Evolutionary conservation across 2,888 invertebrate species (phyloP).

Genomic region (Microctonus aethiopoides): DNA sequence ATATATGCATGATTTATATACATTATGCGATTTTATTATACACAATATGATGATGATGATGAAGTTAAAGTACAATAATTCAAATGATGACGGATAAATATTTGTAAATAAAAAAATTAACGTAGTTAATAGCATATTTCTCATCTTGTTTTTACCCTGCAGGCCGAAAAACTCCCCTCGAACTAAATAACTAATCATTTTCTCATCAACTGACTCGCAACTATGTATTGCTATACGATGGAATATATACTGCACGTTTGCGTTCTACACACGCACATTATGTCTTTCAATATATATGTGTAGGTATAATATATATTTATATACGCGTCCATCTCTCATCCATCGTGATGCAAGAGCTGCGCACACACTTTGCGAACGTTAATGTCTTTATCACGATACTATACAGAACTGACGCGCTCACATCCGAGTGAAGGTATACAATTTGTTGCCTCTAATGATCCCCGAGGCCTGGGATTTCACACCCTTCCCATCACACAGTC

Average conservation of each 20-base stretch:
- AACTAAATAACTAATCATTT: conserved; percentile 55
- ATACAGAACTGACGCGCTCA: conserved; percentile 35
- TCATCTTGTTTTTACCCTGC: conserved; percentile 20
- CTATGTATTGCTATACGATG: background rate
- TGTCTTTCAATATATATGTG: background rate
- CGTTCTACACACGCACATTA: conserved; percentile 54
- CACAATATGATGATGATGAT: too few relatives aligned
- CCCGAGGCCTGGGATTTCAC: conserved; percentile 41
- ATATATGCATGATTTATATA: too few relatives aligned
- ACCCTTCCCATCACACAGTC: conserved; percentile 36
- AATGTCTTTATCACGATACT: conserved; percentile 59
- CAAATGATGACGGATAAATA: conserved; percentile 14
- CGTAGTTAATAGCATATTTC: conserved; percentile 7
- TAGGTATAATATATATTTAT: conserved; percentile 26
- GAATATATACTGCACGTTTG: conserved; percentile 43
- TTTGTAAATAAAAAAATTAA: conserved; percentile 15
- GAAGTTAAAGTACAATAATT: too few relatives aligned
- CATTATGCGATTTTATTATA: too few relatives aligned
- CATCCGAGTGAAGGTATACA: conserved; percentile 31
- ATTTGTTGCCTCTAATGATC: conserved; percentile 47
- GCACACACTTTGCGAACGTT: conserved; percentile 39
- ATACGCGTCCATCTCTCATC: conserved; percentile 31
- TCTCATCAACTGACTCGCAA: conserved; percentile 53
- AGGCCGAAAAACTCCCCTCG: background rate
- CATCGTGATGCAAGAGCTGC: conserved; percentile 25